A percentile compares a stretch with the other conserved stretches of the same genome.
These are phyloP conservation scores for Helicolenus hilgendorfi DNA, from an alignment of 2,797 vertebrate species.

Conservation along the genomic window DNA sequence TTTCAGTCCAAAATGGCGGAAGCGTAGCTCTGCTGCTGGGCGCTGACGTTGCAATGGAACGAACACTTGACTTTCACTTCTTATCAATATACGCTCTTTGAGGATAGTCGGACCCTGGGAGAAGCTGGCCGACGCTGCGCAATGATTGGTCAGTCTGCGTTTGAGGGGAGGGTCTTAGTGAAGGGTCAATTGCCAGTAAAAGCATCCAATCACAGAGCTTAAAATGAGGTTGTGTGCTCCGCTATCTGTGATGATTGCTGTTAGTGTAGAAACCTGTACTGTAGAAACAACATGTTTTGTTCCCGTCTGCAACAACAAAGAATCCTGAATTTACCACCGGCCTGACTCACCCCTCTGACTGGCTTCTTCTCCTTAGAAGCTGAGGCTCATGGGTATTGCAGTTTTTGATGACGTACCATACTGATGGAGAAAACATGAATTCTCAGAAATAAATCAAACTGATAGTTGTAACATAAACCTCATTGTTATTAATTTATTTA, in stretches of 20 bases:
- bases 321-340: neutral
- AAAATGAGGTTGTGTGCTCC: neutral
- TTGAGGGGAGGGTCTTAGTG: no score
- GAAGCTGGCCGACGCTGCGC: no score
- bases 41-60: rapidly evolving
- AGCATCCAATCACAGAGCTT: no score
- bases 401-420: neutral
- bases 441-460: neutral
- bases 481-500: rapidly evolving
- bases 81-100: no score
- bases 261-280: neutral
- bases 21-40: rapidly evolving
- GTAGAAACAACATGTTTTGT: neutral
- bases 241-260: neutral
- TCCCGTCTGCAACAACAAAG: neutral
- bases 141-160: no score
- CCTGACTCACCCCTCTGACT: neutral
- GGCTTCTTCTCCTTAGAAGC: neutral
- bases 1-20: no score
- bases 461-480: neutral
- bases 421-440: neutral
- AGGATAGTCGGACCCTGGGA: no score
- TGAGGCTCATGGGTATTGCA: neutral
- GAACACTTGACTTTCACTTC: no score
- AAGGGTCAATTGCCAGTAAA: no score